Conservation (phyloP, 2,888 invertebrate species). For the Marasmarcha lunaedactyla region DNA sequence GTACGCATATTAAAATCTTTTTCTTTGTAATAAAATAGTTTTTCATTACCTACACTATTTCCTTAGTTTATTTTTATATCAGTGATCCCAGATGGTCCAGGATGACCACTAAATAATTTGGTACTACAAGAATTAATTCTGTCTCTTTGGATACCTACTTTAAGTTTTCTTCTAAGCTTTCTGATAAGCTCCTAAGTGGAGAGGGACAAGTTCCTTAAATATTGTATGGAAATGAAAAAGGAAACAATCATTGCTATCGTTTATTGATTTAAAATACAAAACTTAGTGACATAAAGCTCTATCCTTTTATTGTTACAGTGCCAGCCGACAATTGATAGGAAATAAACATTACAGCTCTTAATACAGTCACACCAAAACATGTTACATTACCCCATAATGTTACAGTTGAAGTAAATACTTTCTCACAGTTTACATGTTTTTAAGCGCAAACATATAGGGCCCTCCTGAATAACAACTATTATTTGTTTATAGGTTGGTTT, state of each 20-base stretch:
- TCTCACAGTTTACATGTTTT: slow-evolving; percentile 40
- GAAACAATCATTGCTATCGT: slow-evolving; percentile 60
- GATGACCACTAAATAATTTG: too few species aligned
- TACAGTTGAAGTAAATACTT: slow-evolving; percentile 58
- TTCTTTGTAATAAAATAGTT: too few species aligned
- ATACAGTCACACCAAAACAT: slow-evolving; percentile 28
- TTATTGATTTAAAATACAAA: slow-evolving; percentile 72
- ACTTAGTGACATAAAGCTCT: slow-evolving; percentile 71
- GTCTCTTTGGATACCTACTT: too few species aligned
- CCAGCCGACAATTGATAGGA: slow-evolving; percentile 70
- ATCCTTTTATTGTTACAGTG: slow-evolving; percentile 71
- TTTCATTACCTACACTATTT: too few species aligned
- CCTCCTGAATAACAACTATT: slow-evolving; percentile 23
- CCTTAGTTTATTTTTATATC: too few species aligned
- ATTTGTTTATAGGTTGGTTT: slow-evolving; percentile 44
- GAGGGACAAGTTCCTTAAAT: too few species aligned
- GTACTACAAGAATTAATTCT: too few species aligned
- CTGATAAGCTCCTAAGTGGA: too few species aligned
- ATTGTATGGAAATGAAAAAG: slow-evolving; percentile 28
- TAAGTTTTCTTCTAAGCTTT: too few species aligned
- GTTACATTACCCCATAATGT: slow-evolving; percentile 34
- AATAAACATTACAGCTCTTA: slow-evolving; percentile 55
- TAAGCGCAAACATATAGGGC: slow-evolving; percentile 53
- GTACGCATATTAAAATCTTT: too few species aligned
- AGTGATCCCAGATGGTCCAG: too few species aligned